These are phyloP conservation scores for Reticulitermes speratus DNA, from an alignment of 1,140 invertebrate genomes.

Conservation along the genomic window DNA sequence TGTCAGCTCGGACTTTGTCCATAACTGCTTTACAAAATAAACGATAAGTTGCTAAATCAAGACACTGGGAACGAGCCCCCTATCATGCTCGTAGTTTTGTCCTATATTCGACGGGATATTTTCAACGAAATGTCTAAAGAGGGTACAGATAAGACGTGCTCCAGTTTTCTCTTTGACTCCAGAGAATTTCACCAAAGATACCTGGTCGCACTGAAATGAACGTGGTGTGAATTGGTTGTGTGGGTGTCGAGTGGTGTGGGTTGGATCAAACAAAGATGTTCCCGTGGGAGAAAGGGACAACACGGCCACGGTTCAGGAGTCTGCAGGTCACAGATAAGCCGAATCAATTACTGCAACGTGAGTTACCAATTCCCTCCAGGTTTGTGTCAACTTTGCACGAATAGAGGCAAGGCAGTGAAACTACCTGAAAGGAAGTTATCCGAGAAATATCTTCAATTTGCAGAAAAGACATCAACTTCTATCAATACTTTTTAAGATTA, in stretches of 20 bases:
- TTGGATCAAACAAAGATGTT: constrained; percentile 3
- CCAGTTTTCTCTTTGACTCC: no score
- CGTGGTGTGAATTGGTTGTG: neutral
- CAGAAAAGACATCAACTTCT: neutral
- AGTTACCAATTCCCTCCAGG: neutral
- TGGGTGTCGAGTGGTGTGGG: neutral
- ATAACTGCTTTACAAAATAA: no score
- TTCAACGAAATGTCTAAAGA: no score
- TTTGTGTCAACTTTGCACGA: neutral
- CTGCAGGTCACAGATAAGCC: constrained; percentile 13
- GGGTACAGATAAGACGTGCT: no score
- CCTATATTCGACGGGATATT: no score
- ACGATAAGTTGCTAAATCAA: no score
- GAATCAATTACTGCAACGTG: neutral
- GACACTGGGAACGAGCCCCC: no score
- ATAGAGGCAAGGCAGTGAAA: neutral
- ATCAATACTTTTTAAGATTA: neutral
- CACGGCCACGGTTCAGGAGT: neutral
- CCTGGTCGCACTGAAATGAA: neutral
- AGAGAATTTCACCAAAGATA: neutral
- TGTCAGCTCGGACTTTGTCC: no score
- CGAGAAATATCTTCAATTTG: neutral
- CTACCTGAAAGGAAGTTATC: neutral
- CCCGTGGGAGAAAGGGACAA: neutral
- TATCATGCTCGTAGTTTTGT: no score